Conservation (phyloP, 2,113 vertebrate species). For the Ophthalmolycus amberensis region DNA sequence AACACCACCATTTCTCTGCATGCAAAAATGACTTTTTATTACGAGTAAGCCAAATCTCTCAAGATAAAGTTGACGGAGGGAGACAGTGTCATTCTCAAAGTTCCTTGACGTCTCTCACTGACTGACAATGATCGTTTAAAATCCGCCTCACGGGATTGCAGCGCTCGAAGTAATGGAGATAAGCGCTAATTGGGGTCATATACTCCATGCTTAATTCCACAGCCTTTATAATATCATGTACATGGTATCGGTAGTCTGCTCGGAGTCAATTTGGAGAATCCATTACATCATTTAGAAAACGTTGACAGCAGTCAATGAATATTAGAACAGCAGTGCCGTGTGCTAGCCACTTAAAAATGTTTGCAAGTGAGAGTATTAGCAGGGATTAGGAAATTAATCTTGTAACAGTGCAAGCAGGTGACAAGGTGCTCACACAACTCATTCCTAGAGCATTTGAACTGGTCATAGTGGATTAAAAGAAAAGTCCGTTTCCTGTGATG, state of each 20-base stretch:
- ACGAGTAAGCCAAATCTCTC: slow-evolving; percentile 50
- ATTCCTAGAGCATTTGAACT: slow-evolving; percentile 38
- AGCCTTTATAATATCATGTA: slow-evolving; percentile 63
- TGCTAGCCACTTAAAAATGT: slow-evolving; percentile 45
- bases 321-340: slow-evolving; percentile 41
- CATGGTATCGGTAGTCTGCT: slow-evolving; percentile 53
- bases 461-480: slow-evolving; percentile 45
- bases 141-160: slow-evolving; percentile 62
- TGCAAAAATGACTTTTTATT: slow-evolving; percentile 38
- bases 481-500: slow-evolving; percentile 6
- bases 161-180: slow-evolving; percentile 60
- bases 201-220: slow-evolving; percentile 64
- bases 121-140: slow-evolving; percentile 73
- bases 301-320: slow-evolving; percentile 71
- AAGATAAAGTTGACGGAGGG: slow-evolving; percentile 57
- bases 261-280: slow-evolving; percentile 64
- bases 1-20: slow-evolving; percentile 41
- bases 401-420: slow-evolving; percentile 65
- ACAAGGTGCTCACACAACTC: slow-evolving; percentile 25
- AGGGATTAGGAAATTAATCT: slow-evolving; percentile 70
- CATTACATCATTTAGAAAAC: slow-evolving; percentile 65
- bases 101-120: slow-evolving; percentile 51
- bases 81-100: slow-evolving; percentile 56
- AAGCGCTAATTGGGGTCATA: slow-evolving; percentile 78
- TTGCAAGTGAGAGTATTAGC: slow-evolving; percentile 64